Evolutionary conservation across 2,113 vertebrate species (phyloP).

Genomic region (Cnemophilus loriae): DNA sequence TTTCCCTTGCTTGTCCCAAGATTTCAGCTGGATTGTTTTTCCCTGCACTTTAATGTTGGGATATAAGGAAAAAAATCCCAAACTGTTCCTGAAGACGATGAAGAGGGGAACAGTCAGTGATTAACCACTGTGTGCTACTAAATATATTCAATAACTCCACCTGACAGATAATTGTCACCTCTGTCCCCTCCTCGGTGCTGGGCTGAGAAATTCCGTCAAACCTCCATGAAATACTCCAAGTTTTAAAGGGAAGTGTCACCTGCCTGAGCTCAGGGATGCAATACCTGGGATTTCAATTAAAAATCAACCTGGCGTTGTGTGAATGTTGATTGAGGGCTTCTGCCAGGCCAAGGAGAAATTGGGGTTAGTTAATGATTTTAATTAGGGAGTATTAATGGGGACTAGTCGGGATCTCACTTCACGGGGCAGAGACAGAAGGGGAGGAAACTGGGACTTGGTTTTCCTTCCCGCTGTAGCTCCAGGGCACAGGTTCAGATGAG

Average conservation of each 20-base stretch:
- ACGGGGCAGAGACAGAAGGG: neutral
- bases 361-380: neutral
- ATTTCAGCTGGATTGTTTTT: neutral
- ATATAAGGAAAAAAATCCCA: neutral
- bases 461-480: accelerated
- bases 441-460: neutral
- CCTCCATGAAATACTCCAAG: accelerated
- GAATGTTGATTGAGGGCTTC: neutral
- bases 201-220: neutral
- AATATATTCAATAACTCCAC: accelerated
- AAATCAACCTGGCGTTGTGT: neutral
- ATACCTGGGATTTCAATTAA: neutral
- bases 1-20: neutral
- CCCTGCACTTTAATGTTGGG: neutral
- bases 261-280: neutral
- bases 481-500: accelerated
- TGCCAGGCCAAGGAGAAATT: neutral
- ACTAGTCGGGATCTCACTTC: neutral
- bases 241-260: neutral
- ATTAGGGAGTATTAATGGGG: neutral
- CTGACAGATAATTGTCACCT: neutral
- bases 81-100: neutral
- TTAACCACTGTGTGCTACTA: accelerated
- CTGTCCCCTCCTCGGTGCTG: neutral
- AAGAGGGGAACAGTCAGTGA: neutral